Conservation (phyloP, 1,140 invertebrate genomes). For the Plutomurus gul region DNA sequence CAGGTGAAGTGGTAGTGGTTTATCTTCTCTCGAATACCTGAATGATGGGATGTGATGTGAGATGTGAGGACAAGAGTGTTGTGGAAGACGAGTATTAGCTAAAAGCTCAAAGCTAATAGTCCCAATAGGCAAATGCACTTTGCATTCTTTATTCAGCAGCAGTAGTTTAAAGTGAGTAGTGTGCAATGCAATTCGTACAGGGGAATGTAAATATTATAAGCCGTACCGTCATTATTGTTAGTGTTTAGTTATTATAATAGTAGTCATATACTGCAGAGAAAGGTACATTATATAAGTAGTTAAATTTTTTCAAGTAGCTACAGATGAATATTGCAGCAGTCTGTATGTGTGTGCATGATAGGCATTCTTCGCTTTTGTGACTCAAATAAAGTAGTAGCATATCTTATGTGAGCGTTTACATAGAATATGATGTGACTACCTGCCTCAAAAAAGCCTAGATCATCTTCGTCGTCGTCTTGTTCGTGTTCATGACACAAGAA, state of each 20-base stretch:
- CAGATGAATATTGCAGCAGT: too few species aligned
- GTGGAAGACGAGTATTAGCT: background rate
- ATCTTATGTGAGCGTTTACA: background rate
- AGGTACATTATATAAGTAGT: too few species aligned
- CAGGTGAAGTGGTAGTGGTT: too few species aligned
- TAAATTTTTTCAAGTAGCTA: too few species aligned
- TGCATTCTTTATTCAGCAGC: conserved; percentile 2
- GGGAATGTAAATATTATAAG: too few species aligned
- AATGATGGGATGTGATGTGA: background rate
- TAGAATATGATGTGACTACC: background rate
- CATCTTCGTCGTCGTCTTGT: conserved; percentile 16
- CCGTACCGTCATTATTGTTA: too few species aligned
- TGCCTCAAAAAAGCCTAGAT: background rate
- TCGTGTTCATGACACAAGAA: conserved; percentile 5
- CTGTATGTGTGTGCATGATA: too few species aligned
- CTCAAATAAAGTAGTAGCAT: background rate
- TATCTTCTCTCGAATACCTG: too few species aligned
- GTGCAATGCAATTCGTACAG: too few species aligned
- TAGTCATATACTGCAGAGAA: too few species aligned
- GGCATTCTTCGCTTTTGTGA: too few species aligned
- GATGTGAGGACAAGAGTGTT: background rate
- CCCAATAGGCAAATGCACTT: conserved; percentile 1
- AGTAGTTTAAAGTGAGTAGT: background rate
- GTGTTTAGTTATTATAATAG: too few species aligned
- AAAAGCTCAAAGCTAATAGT: background rate